Evolutionary conservation across 2,888 invertebrate genomes (phyloP).

Genomic region (Heliothis peltigera): DNA sequence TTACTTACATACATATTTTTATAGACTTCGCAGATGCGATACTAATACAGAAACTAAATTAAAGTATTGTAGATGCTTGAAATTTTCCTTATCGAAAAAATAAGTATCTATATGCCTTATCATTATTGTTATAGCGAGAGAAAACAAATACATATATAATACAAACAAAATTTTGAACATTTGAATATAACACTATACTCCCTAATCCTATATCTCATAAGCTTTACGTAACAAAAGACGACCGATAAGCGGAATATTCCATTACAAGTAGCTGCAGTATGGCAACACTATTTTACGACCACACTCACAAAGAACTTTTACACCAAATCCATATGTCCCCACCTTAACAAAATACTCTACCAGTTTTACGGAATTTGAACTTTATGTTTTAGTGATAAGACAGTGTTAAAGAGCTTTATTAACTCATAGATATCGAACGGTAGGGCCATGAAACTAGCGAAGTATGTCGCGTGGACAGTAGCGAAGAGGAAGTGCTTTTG

Average conservation of each 20-base stretch:
- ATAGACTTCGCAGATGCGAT: no score
- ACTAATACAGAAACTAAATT: no score
- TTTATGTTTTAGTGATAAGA: constrained; percentile 46
- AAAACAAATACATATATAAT: no score
- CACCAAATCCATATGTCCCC: constrained; percentile 10
- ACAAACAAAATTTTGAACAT: no score
- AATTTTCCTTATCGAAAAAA: no score
- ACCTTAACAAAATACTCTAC: constrained; percentile 29
- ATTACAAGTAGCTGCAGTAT: not conserved
- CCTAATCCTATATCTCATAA: no score
- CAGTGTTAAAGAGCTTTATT: constrained; percentile 38
- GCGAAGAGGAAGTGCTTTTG: constrained; percentile 35
- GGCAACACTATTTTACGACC: not conserved
- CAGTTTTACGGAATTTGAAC: constrained; percentile 46
- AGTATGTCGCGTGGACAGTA: constrained; percentile 28
- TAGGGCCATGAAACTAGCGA: constrained; percentile 15
- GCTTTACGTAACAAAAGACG: no score
- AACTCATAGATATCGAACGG: constrained; percentile 11
- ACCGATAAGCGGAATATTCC: not conserved
- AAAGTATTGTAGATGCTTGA: no score
- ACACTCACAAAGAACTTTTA: not conserved
- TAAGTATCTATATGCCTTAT: no score
- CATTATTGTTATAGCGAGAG: no score
- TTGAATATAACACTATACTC: no score
- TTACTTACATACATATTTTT: no score